A percentile compares a stretch with the other conserved stretches of the same genome.
Evolutionary conservation across 53 echinoderm and acorn worm genomes (phyloP).

Genomic region (Actinopyga echinites): DNA sequence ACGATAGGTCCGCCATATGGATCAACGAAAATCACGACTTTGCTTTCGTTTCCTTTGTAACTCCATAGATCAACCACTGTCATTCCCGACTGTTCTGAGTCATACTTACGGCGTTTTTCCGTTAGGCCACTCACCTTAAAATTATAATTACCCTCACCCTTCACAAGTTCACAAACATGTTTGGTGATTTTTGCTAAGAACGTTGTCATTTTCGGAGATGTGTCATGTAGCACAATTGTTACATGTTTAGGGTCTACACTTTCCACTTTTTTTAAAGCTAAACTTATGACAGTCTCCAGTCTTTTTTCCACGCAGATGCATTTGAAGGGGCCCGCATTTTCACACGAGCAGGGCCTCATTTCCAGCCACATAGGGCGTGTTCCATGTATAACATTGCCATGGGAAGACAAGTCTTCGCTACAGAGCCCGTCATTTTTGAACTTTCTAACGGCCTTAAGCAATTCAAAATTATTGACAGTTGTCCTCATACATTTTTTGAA

Average conservation of each 20-base stretch:
- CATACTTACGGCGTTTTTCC: neutral
- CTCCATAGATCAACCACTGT: slow-evolving; percentile 36
- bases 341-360: neutral
- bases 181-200: slow-evolving; percentile 1
- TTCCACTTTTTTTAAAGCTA: neutral
- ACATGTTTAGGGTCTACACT: neutral
- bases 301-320: neutral
- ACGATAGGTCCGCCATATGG: slow-evolving; percentile 37
- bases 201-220: neutral
- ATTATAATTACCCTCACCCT: neutral
- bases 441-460: slow-evolving; percentile 3
- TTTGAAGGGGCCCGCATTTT: neutral
- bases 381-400: slow-evolving; percentile 21
- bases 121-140: slow-evolving; percentile 13
- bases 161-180: neutral
- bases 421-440: slow-evolving; percentile 25
- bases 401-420: neutral
- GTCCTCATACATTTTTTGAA: slow-evolving; percentile 23
- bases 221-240: slow-evolving; percentile 10
- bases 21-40: slow-evolving; percentile 20
- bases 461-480: neutral
- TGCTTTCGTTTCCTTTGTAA: slow-evolving; percentile 39
- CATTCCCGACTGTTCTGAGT: neutral
- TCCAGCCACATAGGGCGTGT: neutral
- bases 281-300: neutral